phyloP scores from a whole-genome alignment of 2,888 invertebrate genomes.

The Dryococelus australis region DNA sequence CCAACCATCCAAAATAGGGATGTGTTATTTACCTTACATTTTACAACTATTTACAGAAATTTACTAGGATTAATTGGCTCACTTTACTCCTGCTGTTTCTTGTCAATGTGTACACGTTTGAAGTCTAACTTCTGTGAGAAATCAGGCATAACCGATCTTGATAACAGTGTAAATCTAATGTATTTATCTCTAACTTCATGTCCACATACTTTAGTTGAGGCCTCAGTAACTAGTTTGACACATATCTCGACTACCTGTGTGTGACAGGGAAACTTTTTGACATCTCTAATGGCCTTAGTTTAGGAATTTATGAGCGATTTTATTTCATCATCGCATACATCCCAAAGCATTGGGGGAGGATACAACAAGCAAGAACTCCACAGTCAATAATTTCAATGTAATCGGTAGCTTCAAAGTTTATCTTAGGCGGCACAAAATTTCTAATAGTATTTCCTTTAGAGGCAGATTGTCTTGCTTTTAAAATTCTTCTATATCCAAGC shows the following conservation, averaged over 20 bases:
- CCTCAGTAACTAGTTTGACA: not conserved
- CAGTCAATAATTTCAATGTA: not conserved
- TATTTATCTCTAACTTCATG: not conserved
- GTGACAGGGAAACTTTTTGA: too few relatives aligned
- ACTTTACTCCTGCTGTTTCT: not conserved
- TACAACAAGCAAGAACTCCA: not conserved
- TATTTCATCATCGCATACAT: too few relatives aligned
- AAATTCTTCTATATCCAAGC: not conserved
- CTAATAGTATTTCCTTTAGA: constrained; percentile 5
- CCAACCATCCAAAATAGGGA: too few relatives aligned
- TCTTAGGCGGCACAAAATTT: not conserved
- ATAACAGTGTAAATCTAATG: not conserved
- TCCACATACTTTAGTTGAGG: not conserved
- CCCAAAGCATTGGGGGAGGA: constrained; percentile 2
- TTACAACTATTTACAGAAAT: not conserved
- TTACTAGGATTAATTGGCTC: not conserved
- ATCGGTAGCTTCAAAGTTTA: not conserved
- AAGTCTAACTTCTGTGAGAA: not conserved
- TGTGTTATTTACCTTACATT: not conserved
- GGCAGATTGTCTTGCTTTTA: too few relatives aligned
- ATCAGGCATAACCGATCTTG: too few relatives aligned
- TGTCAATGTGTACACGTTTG: not conserved
- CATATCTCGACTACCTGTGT: not conserved
- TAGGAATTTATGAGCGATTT: too few relatives aligned
- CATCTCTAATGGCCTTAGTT: too few relatives aligned